phyloP scores from a whole-genome alignment of 2,888 invertebrate genomes.

The Timandra comae region DNA sequence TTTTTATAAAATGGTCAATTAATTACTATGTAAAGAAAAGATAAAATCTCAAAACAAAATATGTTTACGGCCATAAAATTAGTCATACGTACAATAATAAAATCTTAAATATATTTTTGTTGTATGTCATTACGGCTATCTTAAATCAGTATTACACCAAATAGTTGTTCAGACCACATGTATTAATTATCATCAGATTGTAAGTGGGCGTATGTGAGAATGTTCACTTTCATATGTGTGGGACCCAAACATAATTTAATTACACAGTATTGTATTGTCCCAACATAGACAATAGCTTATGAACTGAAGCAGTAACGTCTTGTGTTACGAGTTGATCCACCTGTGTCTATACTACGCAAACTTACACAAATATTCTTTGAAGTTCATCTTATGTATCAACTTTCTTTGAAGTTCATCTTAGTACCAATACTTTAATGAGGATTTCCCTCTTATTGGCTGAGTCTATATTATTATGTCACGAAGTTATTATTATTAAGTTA shows the following conservation, averaged over 20 bases:
- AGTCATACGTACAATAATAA: slow-evolving; percentile 21
- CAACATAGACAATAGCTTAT: slow-evolving; percentile 36
- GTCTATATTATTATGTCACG: too few relatives aligned
- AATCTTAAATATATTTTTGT: slow-evolving; percentile 12
- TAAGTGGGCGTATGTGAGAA: slow-evolving; percentile 32
- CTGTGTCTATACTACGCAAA: slow-evolving; percentile 24
- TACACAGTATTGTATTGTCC: slow-evolving; percentile 50
- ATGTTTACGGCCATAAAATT: slow-evolving; percentile 8
- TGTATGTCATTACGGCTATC: slow-evolving; percentile 26
- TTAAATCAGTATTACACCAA: slow-evolving; percentile 26
- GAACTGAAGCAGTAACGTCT: slow-evolving; percentile 27
- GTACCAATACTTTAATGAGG: too few relatives aligned
- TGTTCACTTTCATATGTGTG: slow-evolving; percentile 26
- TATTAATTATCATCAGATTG: slow-evolving; percentile 33
- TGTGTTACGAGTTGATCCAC: slow-evolving; percentile 25
- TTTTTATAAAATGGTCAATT: too few relatives aligned
- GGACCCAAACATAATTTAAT: slow-evolving; percentile 41
- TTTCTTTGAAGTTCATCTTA: too few relatives aligned
- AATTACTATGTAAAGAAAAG: too few relatives aligned
- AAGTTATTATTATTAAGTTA: too few relatives aligned
- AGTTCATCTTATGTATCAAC: too few relatives aligned
- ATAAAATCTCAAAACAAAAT: slow-evolving; percentile 9
- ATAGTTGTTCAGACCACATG: slow-evolving; percentile 20
- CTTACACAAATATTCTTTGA: too few relatives aligned
- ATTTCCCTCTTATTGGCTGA: too few relatives aligned